These are phyloP conservation scores for Emydura subglobosa DNA, from an alignment of 2,113 vertebrate genomes.

Conservation along the genomic window DNA sequence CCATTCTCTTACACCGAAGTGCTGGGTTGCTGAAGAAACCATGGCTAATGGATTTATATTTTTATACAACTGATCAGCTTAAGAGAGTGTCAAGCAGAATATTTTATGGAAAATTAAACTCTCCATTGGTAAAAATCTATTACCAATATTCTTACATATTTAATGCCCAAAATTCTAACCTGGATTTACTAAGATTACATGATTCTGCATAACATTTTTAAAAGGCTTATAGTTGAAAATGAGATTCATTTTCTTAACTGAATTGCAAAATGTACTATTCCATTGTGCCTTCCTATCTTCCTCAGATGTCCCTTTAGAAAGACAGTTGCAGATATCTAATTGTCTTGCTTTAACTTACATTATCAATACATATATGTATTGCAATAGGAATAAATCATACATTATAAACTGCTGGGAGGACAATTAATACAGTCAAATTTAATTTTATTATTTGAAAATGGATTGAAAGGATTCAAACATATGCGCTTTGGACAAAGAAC, in stretches of 20 bases:
- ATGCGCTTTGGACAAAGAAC: background rate
- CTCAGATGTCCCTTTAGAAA: background rate
- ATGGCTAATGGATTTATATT: rapidly evolving
- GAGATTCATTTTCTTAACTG: conserved; percentile 2
- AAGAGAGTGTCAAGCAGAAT: background rate
- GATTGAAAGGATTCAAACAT: background rate
- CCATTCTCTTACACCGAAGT: rapidly evolving
- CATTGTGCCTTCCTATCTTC: background rate
- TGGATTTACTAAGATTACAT: conserved; percentile 19
- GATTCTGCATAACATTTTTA: background rate
- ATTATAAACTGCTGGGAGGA: background rate
- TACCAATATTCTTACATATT: background rate
- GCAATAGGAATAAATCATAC: rapidly evolving
- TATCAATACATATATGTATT: background rate
- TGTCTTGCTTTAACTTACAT: background rate
- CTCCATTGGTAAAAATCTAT: background rate
- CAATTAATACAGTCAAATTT: background rate
- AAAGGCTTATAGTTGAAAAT: background rate
- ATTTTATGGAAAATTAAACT: background rate
- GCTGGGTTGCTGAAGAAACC: background rate
- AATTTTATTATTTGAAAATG: background rate
- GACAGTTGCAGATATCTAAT: background rate
- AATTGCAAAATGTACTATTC: background rate
- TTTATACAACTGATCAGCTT: background rate
- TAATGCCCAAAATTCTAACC: background rate